Evolutionary conservation across 1,140 invertebrate genomes (phyloP).

Genomic region (Hylaeus volcanicus): DNA sequence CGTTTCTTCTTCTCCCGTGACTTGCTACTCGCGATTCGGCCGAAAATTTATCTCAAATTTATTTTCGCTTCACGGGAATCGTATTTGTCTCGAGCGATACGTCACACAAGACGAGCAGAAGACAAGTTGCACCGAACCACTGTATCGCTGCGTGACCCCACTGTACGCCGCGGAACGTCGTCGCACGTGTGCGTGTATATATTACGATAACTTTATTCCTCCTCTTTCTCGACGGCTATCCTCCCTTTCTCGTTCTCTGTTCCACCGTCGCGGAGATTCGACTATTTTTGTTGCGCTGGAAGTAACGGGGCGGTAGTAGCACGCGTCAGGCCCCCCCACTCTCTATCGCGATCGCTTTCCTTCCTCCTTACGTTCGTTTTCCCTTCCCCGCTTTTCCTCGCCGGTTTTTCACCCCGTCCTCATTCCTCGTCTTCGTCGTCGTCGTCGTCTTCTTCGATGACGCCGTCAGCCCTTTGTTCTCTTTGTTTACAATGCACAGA

Average conservation of each 20-base stretch:
- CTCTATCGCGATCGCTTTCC: constrained; percentile 41
- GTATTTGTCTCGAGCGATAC: constrained; percentile 4
- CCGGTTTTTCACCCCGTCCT: constrained; percentile 15
- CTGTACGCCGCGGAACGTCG: neutral
- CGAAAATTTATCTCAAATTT: constrained; percentile 11
- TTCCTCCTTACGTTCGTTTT: constrained; percentile 42
- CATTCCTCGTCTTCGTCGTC: constrained; percentile 43
- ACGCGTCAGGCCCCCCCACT: constrained; percentile 49
- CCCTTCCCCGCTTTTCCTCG: constrained; percentile 14
- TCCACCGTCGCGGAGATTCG: constrained; percentile 21
- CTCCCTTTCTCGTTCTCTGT: constrained; percentile 12
- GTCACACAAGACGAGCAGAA: neutral
- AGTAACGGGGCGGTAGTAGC: constrained; percentile 56
- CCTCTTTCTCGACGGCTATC: constrained; percentile 25
- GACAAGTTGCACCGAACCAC: constrained; percentile 17
- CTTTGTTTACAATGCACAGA: constrained; percentile 48
- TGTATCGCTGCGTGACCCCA: constrained; percentile 16
- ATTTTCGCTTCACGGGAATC: constrained; percentile 5
- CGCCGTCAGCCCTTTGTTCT: constrained; percentile 50
- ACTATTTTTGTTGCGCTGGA: constrained; percentile 63
- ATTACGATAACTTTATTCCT: constrained; percentile 29
- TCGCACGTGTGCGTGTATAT: constrained; percentile 15
- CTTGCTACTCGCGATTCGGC: neutral
- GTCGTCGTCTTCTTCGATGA: constrained; percentile 47
- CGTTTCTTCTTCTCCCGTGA: neutral